phyloP scores from a whole-genome alignment of 2,888 invertebrate species.

The Apocheima hispidaria region DNA sequence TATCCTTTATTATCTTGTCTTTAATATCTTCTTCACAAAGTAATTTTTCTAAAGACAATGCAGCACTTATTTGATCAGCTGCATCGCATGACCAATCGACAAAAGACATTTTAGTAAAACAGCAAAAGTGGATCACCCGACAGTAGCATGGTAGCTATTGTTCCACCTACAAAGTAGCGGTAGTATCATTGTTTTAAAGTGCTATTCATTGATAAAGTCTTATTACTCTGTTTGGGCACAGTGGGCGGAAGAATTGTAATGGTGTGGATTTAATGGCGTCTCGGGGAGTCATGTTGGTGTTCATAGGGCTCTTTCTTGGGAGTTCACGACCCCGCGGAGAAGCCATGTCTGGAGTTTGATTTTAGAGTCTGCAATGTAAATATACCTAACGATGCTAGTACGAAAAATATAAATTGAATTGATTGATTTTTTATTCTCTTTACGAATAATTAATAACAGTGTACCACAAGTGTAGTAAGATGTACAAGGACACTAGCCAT shows the following conservation, averaged over 20 bases:
- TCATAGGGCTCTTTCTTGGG: conserved; percentile 3
- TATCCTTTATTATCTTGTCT: no score
- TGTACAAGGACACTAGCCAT: no score
- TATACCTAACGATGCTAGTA: no score
- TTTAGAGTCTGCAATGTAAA: neutral
- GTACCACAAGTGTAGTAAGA: no score
- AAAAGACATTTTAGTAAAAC: conserved; percentile 4
- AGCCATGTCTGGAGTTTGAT: neutral
- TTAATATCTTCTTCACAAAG: no score
- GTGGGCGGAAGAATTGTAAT: conserved; percentile 34
- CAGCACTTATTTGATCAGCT: conserved; percentile 14
- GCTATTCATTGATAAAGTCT: conserved; percentile 27
- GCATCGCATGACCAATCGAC: conserved; percentile 9
- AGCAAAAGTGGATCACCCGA: conserved; percentile 11
- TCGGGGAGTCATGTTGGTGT: conserved; percentile 18
- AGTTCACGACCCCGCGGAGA: conserved; percentile 1
- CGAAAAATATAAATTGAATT: no score
- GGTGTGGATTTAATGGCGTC: conserved; percentile 1
- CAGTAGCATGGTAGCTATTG: conserved; percentile 22
- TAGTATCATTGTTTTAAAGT: conserved; percentile 34
- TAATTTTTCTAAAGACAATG: neutral
- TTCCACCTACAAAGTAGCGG: conserved; percentile 39
- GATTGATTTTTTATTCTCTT: no score
- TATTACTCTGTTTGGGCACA: conserved; percentile 10
- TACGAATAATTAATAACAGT: no score